Base-by-base conservation (phyloP, 1,140 invertebrate genomes). In the Ceratitis capitata region DNA sequence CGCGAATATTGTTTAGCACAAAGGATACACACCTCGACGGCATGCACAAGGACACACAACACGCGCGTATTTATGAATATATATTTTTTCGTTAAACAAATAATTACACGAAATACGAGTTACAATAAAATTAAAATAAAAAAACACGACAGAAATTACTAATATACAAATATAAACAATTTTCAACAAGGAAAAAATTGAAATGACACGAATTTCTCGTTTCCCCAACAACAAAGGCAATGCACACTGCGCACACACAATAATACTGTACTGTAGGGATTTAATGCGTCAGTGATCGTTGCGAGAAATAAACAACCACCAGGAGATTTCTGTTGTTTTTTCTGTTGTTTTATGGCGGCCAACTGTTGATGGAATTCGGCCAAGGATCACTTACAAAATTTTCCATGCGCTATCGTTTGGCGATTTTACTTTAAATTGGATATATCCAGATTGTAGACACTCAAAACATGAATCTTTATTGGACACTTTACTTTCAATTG, bases 151-250 rank as follows among this genome's bases (percentile, higher is more conserved):
- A 78, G 69, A 78, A 78, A 78, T 45, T 45, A 35, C 61, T 69
- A 45, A 78, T 78, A 23, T 78, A 78, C 69, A 78, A 78, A 78
- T 78, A 78, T 78, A 78, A 78, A 78, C 69, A 78, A 78, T 78
- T 78, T 78, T 78, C 69, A 78, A 78, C 69, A 78, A 78, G 69
- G 69, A 78, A 78, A 45, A 78, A 78, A 78, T 78, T 78, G 69
- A 78, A 78, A 78, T 78, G 39, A 78, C 14, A 45, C 16, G 23
- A 78, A 78, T 45, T 78, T 78, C 12, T 45, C 39, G n/a, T 78
- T 78, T 78, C 35, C 23, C 69, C 45, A 56, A 12, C 69, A 47
- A 47, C 19, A 42, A 45, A 78, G 14, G 39, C 69, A 78, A 26
- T 78, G 69, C 69, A 78, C 69, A 35, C 29, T 29, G 61, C 32